These are phyloP conservation scores for Dorcus hopei DNA, from an alignment of 2,888 invertebrate species.

Conservation along the genomic window DNA sequence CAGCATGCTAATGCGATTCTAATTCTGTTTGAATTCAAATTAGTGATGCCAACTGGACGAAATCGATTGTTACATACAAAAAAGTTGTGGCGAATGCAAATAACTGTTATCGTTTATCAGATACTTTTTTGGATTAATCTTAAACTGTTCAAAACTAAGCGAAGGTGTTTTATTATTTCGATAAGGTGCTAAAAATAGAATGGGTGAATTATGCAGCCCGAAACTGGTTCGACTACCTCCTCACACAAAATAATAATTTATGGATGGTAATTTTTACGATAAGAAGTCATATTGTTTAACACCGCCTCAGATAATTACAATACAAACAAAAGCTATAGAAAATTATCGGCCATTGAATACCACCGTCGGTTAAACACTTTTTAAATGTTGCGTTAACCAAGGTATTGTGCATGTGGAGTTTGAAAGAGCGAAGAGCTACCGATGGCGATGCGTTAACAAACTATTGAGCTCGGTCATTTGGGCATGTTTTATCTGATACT, in stretches of 20 bases:
- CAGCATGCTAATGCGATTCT: not conserved
- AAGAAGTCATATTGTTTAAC: not conserved
- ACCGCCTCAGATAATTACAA: not conserved
- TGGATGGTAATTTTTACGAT: not conserved
- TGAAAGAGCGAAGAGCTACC: not conserved
- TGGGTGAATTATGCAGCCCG: too few relatives aligned
- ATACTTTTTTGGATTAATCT: too few relatives aligned
- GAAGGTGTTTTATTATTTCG: too few relatives aligned
- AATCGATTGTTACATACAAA: not conserved
- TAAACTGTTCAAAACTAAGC: too few relatives aligned
- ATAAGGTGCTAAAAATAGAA: too few relatives aligned
- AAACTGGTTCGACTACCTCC: too few relatives aligned
- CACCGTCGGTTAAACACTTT: not conserved
- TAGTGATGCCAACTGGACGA: not conserved
- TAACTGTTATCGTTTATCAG: too few relatives aligned
- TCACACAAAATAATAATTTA: not conserved
- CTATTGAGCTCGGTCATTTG: conserved; percentile 23
- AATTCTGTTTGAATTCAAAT: conserved; percentile 1
- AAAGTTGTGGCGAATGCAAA: not conserved
- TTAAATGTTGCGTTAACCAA: not conserved
- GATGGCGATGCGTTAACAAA: conserved; percentile 21
- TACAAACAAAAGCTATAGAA: conserved; percentile 1
- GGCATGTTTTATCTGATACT: conserved; percentile 22
- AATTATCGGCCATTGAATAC: not conserved
- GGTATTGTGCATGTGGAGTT: not conserved